phyloP scores from a whole-genome alignment of 2,888 invertebrate genomes.

The Spilosoma lubricipeda region DNA sequence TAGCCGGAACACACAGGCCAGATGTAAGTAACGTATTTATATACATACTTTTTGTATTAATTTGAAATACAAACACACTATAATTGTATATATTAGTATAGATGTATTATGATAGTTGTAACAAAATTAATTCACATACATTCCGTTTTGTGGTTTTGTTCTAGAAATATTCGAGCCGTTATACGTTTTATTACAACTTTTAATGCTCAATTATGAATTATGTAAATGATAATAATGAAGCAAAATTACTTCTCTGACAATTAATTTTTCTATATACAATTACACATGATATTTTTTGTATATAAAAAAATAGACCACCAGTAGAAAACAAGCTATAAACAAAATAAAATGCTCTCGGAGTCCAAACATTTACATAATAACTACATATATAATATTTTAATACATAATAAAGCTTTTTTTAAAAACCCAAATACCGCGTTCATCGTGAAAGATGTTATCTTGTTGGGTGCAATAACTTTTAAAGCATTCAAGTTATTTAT shows the following conservation, averaged over 20 bases:
- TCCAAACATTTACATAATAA: conserved; percentile 48
- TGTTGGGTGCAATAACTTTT: conserved; percentile 58
- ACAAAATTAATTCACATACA: conserved; percentile 20
- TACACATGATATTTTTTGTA: conserved; percentile 27
- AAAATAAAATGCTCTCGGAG: conserved; percentile 31
- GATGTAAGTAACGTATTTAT: no score
- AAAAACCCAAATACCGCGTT: conserved; percentile 38
- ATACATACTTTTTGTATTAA: no score
- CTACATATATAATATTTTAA: conserved; percentile 49
- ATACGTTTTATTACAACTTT: conserved; percentile 23
- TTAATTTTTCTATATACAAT: conserved; percentile 31
- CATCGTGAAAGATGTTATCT: conserved; percentile 57
- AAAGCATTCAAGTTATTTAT: conserved; percentile 41
- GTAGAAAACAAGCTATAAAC: conserved; percentile 39
- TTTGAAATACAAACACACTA: no score
- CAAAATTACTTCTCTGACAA: conserved; percentile 33
- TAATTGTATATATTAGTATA: no score
- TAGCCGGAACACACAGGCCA: no score
- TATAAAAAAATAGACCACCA: conserved; percentile 26
- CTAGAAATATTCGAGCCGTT: conserved; percentile 24
- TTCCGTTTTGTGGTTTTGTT: conserved; percentile 13
- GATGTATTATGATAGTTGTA: conserved; percentile 23
- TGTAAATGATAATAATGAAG: conserved; percentile 32
- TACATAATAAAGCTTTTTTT: conserved; percentile 39
- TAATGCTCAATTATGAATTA: conserved; percentile 30